Base-by-base conservation (phyloP, 2,888 invertebrate species). In the Cantharis nigra region DNA sequence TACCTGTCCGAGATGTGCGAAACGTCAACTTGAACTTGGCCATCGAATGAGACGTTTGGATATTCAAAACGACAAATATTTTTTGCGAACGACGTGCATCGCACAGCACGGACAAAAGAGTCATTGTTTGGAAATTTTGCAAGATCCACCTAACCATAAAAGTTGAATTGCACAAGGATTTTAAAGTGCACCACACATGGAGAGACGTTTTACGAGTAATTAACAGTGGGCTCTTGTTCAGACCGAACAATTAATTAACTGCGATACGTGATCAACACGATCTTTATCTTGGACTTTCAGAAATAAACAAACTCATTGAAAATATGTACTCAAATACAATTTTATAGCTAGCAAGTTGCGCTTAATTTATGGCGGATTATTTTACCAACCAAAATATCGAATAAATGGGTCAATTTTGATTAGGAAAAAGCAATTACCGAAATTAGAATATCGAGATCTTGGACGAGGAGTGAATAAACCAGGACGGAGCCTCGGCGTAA, bases 161-260 rank as follows among this genome's bases (percentile, higher is more conserved):
- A 71, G 70, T 65, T 33, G 72, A 78, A 77, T 78, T 72, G 74
- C 70, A 70, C 14, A 75, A 72, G 74, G 63, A 69, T 74, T 77
- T 77, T 75, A 72, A 75, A 75, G 70, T 79, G 79, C 78, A 72
- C 82, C 82, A 82, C 82, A 82, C 82, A 82, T 79, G 81, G 81
- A 82, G 82, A 79, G 79, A 84, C 82, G 82, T 77, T 76, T 77
- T 74, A 75, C 76, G 80, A 78, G 80, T 80, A 80, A 80, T 80
- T 80, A 80, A 80, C 78, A 75, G 80, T 78, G 74, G 82, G 77
- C 74, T 72, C 77, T 80, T 82, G 83, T 82, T 81, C 79, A 74
- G 74, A 77, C 79, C 81, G 83, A 83, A 81, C 83, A 85, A 85
- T 85, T 85, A 85, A 85, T 85, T 85, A 85, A 84, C 82, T 81